Base-by-base conservation (phyloP, 1,140 invertebrate species). In the Zaprionus nigranus region DNA sequence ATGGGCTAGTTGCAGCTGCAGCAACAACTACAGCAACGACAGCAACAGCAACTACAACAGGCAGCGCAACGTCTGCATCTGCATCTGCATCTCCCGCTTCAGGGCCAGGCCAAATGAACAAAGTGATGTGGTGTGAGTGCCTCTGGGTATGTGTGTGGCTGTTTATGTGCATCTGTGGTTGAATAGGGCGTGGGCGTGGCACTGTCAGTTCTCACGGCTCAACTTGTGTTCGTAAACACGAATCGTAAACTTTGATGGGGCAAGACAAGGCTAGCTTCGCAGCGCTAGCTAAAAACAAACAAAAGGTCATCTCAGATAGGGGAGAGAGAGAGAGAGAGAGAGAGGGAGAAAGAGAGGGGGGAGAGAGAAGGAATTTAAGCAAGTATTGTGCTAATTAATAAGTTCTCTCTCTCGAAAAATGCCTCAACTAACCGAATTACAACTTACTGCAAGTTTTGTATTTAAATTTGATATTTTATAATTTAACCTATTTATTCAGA, bases 1-100 rank as follows among this genome's bases (percentile, higher is more conserved):
- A 81, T 80, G 78, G 80, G 79, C 84, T 71, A 78, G 74, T 78
- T 71, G 34, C 38, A 66, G 59, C 79, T 58, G 64, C 64, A 65
- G 53, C 59, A 12, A 20, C 26, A 74, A 11, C 49, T 3, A 17
- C 24, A 46, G 11, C 26, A 22, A 54, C 11, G 0, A 1, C 20
- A 51, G 3, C n/a, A 2, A 12, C 46, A 51, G 20, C 46, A 17
- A 22, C 46, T 22, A 17, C 46, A 22, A 51, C 46, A 51, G n/a
- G 9, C n/a, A 51, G 46, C 9, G n/a, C n/a, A 34, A 38, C 51
- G 15, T 15, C 12, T 20, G 12, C 46, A n/a, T 12, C 46, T 49
- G 20, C 46, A 49, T 20, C 46, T 49, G 43, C 43, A 49, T 11
- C 43, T 13, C 22, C 20, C 46, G 17, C 13, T 51, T 22, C 46